Percentiles rank a stretch among this genome's conserved stretches.
Conservation (phyloP, 1,140 invertebrate genomes). For the Drosophila pandora region DNA sequence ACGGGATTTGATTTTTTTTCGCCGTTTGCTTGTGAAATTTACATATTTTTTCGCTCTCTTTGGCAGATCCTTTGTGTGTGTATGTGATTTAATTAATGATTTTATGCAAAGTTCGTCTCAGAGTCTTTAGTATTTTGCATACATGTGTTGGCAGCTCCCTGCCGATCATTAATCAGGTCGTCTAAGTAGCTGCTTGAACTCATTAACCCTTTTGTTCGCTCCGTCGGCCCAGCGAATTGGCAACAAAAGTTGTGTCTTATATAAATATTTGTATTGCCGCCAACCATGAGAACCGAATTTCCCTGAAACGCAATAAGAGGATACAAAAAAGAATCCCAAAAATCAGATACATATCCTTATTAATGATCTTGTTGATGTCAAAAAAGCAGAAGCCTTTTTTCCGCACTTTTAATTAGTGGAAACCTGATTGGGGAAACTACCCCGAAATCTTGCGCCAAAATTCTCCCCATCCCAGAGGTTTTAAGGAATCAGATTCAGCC, state of each 20-base stretch:
- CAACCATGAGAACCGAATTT: conserved; percentile 41
- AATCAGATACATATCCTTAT: conserved; percentile 69
- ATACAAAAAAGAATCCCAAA: conserved; percentile 18
- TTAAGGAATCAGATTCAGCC: conserved; percentile 33
- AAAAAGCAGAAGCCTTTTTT: conserved; percentile 28
- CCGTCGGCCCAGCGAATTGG: conserved; percentile 50
- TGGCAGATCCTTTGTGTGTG: conserved; percentile 42
- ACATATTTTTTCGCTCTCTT: conserved; percentile 56
- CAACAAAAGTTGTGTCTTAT: conserved; percentile 68
- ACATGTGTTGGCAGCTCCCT: conserved; percentile 43
- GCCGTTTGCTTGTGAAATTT: conserved; percentile 41
- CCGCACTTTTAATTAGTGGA: conserved; percentile 68
- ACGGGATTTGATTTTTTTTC: conserved; percentile 43
- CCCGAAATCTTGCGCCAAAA: conserved; percentile 15
- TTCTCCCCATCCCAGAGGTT: conserved; percentile 25
- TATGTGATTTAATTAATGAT: conserved; percentile 74
- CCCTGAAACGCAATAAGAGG: conserved; percentile 32
- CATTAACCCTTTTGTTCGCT: conserved; percentile 82
- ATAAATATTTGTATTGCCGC: conserved; percentile 80
- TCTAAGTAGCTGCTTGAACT: conserved; percentile 73
- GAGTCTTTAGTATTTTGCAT: conserved; percentile 54
- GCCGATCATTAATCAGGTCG: conserved; percentile 76
- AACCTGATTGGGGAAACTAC: conserved; percentile 52
- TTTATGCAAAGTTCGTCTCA: conserved; percentile 62
- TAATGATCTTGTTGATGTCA: conserved; percentile 64